Evolutionary conservation across 2,113 vertebrate species (phyloP).

Genomic region (Proterorhinus semilunaris): DNA sequence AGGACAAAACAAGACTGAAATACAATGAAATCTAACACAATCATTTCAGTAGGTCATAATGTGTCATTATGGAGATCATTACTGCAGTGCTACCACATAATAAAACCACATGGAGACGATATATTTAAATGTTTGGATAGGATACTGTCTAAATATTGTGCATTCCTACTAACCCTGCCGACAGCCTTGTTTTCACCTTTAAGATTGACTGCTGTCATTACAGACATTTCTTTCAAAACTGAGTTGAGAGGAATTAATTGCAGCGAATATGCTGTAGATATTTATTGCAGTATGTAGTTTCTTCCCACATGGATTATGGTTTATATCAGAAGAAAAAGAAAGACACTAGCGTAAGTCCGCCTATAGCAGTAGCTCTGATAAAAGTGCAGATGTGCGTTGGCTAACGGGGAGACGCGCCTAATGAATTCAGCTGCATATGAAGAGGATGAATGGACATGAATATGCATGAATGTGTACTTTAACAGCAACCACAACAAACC

Average conservation of each 20-base stretch:
- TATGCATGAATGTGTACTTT: slow-evolving; percentile 61
- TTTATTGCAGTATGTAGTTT: not conserved
- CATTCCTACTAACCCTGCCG: no score
- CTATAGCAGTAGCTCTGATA: slow-evolving; percentile 5
- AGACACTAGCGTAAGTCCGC: slow-evolving; percentile 3
- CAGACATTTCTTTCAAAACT: not conserved
- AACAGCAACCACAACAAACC: slow-evolving; percentile 65
- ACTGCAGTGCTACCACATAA: no score
- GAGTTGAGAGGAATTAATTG: not conserved
- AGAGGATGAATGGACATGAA: slow-evolving; percentile 58
- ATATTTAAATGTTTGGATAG: no score
- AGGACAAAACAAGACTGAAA: no score
- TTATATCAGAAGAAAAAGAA: no score
- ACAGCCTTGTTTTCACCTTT: no score
- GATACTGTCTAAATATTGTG: no score
- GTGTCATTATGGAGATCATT: no score
- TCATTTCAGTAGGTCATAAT: no score
- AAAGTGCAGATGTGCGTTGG: slow-evolving; percentile 35
- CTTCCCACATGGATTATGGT: slow-evolving; percentile 8
- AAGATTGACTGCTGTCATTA: no score
- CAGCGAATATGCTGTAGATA: not conserved
- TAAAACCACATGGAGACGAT: no score
- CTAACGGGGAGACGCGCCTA: slow-evolving; percentile 41
- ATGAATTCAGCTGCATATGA: slow-evolving; percentile 54
- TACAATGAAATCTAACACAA: no score